phyloP scores from a whole-genome alignment of 2,888 invertebrate species.

The Rutpela maculata region DNA sequence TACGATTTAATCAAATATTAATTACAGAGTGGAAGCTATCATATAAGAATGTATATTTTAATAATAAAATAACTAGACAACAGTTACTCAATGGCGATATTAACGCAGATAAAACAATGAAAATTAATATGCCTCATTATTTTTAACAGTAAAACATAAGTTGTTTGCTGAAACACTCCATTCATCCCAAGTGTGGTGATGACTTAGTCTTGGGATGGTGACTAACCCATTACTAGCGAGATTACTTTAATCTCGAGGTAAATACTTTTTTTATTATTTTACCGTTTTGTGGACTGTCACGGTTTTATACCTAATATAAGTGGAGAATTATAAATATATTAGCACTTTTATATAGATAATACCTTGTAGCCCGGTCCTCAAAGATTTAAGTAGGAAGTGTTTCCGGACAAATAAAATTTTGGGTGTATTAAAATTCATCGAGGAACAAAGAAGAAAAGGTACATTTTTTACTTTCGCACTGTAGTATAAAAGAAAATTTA shows the following conservation, averaged over 20 bases:
- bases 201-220: background rate
- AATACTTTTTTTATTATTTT: slow-evolving; percentile 2
- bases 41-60: too few relatives aligned
- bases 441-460: too few relatives aligned
- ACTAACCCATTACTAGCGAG: background rate
- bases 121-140: background rate
- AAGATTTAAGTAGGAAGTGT: too few relatives aligned
- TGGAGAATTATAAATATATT: background rate
- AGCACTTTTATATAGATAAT: background rate
- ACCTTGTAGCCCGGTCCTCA: background rate
- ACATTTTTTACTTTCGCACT: too few relatives aligned
- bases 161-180: background rate
- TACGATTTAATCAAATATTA: too few relatives aligned
- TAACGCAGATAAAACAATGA: background rate
- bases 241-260: background rate
- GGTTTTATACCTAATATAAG: background rate
- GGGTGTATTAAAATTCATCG: too few relatives aligned
- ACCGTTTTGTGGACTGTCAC: background rate
- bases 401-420: too few relatives aligned
- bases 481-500: too few relatives aligned
- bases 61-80: too few relatives aligned
- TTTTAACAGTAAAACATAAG: background rate
- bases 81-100: background rate
- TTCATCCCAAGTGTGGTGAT: background rate
- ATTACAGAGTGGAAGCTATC: too few relatives aligned